Evolutionary conservation across 2,113 vertebrate species (phyloP).

Genomic region (Morone chrysops): DNA sequence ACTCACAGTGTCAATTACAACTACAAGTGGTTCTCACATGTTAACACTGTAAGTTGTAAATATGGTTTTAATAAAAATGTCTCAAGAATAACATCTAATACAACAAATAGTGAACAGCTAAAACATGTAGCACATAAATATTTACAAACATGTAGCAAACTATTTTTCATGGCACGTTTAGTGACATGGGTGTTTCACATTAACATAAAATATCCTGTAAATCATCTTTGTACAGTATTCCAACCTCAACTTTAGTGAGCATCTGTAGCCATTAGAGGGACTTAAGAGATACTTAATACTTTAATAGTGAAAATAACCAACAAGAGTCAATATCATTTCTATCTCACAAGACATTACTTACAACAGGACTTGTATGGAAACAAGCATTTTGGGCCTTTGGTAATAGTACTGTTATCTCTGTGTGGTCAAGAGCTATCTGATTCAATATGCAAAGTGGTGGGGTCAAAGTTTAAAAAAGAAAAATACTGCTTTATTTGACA

Average conservation of each 20-base stretch:
- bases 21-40: neutral
- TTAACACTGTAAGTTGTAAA: neutral
- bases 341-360: neutral
- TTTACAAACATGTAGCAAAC: no score
- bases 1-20: no score
- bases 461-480: neutral
- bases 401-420: neutral
- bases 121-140: no score
- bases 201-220: no score
- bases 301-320: neutral
- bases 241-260: neutral
- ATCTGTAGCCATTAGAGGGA: neutral
- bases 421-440: neutral
- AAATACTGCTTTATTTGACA: neutral
- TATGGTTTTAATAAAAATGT: neutral
- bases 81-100: no score
- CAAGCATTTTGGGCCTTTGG: neutral
- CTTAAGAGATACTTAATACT: neutral
- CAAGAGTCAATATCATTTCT: neutral
- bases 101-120: no score
- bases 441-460: neutral
- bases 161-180: no score
- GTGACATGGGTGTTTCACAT: no score
- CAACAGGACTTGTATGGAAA: neutral
- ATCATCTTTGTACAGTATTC: neutral